Evolutionary conservation across 2,797 vertebrate genomes (phyloP), one percentile per base, ranked within the genome.

Genomic region (Euphonia xanthogaster): DNA sequence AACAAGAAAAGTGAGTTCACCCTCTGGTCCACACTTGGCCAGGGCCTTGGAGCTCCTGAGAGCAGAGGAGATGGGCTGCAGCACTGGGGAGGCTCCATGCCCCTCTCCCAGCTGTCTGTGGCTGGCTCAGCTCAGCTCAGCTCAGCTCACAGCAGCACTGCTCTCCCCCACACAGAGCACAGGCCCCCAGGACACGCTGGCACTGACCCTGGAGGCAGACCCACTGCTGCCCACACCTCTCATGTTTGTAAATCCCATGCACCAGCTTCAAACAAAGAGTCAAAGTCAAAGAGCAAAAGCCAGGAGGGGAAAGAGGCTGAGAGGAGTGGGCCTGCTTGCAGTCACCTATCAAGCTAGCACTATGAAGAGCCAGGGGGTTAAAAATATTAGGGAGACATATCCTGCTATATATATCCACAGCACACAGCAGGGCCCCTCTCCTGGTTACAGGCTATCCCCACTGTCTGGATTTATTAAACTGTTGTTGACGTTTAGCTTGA

Each of bases 391-490:
- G 60, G 44, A 93, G 55, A 76, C 60, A 66, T 44, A 83, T 62
- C 51, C 48, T 51, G 63, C 50, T 37, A 73, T 30, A 35, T 14
- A 22, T 53, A 51, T 60, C 62, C 42, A 42, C 25, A 20, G 35
- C 25, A 28, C 35, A 31, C 20, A 70, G 75, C 63, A 72, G 89
- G n/a, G 35, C 47, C 28, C 35, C 65, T 70, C 2, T 0, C 48
- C 63, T 76, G 79, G 60, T 81, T 87, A 74, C 68, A 83, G 81
- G 67, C 74, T 76, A 45, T 81, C 47, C 84, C 60, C 44, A 3
- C 67, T 57, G 47, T 48, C 87, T 47, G 47, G 30, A 82, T 94
- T 85, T 87, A 87, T 85, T 92, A 92, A 89, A 82, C 67, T 3
- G 3, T 20, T 65, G 91, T 66, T 93, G 93, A 78, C 2, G 2